Evolutionary conservation across 2,888 invertebrate species (phyloP), one percentile per base, ranked within the genome.

Genomic region (Buathra laborator): DNA sequence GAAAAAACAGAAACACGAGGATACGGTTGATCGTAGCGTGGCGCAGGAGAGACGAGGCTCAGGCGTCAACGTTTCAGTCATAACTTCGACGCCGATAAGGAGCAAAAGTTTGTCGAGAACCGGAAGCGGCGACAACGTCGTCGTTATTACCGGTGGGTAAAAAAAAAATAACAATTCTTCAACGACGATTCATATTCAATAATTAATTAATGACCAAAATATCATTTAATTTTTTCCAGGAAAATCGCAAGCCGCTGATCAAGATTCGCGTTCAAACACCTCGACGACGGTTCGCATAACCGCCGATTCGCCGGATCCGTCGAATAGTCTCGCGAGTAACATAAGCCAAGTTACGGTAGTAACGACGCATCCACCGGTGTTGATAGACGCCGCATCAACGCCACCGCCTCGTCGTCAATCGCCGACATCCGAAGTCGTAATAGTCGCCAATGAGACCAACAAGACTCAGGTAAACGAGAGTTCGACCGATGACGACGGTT

Each of bases 271-370:
- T n/a, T 80, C 82, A 3, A 83, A 77, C 32, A 95, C 95, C 62
- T 95, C 95, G 48, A 89, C 87, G 56, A 93, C 92, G 53, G 95
- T 95, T 79, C 94, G 94, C 16, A 95, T 95, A 82, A 95, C 94
- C 87, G 93, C 95, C 2, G 95, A 95, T 82, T 92, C 94, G 89
- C 95, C 95, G 64, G 95, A 96, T 91, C 94, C 95, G 84, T 96
- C 96, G n/a, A 97, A 97, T 94, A 97, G 97, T 89, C 94, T 97
- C 88, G 96, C 96, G 1, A 96, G 97, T 51, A 96, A 96, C 87
- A 96, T 97, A 71, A 97, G 96, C 78, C 97, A 97, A 90, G 97
- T 97, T 82, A 97, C 97, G 0, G 97, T 98, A 48, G 97, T 98
- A 72, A 97, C 97, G 70, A 95, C 94, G 10, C 98, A 98, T 94